Evolutionary conservation across 2,113 vertebrate genomes (phyloP).

Genomic region (Eretmochelys imbricata): DNA sequence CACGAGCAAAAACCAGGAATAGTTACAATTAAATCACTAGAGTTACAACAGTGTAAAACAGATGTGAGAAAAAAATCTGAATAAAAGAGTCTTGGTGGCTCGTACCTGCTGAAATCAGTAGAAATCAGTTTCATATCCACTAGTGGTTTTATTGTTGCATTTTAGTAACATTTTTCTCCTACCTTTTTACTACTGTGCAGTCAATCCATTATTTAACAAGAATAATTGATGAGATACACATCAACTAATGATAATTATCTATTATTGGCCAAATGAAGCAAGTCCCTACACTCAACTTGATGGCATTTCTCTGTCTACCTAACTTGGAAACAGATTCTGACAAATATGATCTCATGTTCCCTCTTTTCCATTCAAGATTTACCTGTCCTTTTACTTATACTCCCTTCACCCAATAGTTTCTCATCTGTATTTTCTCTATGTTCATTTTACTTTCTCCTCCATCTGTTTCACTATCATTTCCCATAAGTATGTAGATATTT

Average conservation of each 20-base stretch:
- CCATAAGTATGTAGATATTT: neutral
- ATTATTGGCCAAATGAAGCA: neutral
- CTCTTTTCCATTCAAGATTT: neutral
- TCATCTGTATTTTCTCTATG: neutral
- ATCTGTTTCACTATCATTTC: neutral
- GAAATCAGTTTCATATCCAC: neutral
- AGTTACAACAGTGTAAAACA: neutral
- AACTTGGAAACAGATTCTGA: neutral
- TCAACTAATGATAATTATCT: neutral
- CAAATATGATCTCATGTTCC: neutral
- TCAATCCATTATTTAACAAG: neutral
- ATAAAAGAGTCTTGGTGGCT: neutral
- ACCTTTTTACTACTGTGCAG: neutral
- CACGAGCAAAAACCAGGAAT: neutral
- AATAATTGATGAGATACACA: neutral
- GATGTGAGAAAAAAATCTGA: neutral
- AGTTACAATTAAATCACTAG: neutral
- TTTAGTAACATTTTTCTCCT: neutral
- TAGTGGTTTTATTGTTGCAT: neutral
- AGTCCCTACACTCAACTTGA: neutral
- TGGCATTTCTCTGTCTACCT: neutral
- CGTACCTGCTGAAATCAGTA: neutral
- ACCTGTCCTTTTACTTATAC: neutral
- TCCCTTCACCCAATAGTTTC: neutral
- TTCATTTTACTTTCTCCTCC: neutral